Evolutionary conservation across 2,888 invertebrate species (phyloP).

Genomic region (Plagiodera versicolora): DNA sequence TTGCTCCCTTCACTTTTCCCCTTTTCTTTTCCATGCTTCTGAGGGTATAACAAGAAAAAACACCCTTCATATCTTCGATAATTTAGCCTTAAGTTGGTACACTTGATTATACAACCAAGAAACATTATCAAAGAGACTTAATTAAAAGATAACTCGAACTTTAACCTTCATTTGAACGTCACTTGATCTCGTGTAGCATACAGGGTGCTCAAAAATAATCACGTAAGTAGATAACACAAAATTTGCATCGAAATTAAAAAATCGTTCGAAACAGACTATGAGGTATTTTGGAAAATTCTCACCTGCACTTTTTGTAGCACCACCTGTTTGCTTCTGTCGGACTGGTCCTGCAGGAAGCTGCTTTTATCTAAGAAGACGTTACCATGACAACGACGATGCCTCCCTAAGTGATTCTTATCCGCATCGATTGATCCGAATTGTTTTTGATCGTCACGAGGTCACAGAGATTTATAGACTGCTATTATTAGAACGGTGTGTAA

Average conservation of each 20-base stretch:
- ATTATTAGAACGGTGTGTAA: not conserved
- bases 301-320: conserved; percentile 2
- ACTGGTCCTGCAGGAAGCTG: conserved; percentile 68
- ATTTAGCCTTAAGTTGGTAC: not conserved
- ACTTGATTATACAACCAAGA: not conserved
- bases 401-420: conserved; percentile 24
- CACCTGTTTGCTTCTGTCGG: conserved; percentile 51
- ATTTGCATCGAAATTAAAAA: not conserved
- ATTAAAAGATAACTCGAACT: conserved; percentile 4
- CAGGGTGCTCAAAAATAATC: not conserved
- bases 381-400: conserved; percentile 32
- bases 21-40: conserved; percentile 8
- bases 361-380: conserved; percentile 28
- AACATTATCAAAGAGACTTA: not conserved
- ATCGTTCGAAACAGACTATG: no score
- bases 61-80: not conserved
- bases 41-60: not conserved
- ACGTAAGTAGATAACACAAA: not conserved
- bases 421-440: conserved; percentile 30
- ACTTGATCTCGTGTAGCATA: not conserved
- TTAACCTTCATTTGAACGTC: conserved; percentile 7
- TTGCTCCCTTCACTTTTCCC: not conserved
- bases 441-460: conserved; percentile 20
- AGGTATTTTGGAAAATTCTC: not conserved
- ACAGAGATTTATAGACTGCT: conserved; percentile 21